phyloP scores from a whole-genome alignment of 53 echinoderm and acorn worm genomes.

The Apostichopus leukothele region DNA sequence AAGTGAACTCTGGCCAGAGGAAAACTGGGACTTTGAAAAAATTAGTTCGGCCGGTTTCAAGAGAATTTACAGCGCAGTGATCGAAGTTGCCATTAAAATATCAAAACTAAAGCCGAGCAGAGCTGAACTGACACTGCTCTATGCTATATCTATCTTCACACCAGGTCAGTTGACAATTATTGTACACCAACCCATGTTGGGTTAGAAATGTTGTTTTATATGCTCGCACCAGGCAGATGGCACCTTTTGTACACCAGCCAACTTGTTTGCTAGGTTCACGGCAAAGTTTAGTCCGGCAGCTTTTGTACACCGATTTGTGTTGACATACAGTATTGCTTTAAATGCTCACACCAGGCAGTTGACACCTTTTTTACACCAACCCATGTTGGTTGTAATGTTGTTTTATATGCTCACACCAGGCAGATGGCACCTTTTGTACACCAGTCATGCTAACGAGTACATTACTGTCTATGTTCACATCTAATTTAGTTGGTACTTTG shows the following conservation, averaged over 20 bases:
- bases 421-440: too few species aligned
- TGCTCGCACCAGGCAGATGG: too few species aligned
- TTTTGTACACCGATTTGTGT: too few species aligned
- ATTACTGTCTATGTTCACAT: too few species aligned
- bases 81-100: slow-evolving; percentile 67
- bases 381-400: too few species aligned
- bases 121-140: slow-evolving; percentile 66
- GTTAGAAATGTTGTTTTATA: too few species aligned
- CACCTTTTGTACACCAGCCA: too few species aligned
- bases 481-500: background rate
- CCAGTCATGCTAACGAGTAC: too few species aligned
- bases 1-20: slow-evolving; percentile 67
- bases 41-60: slow-evolving; percentile 61
- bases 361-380: background rate
- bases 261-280: too few species aligned
- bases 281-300: too few species aligned
- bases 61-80: slow-evolving; percentile 49
- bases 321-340: too few species aligned
- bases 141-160: slow-evolving; percentile 74
- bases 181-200: background rate
- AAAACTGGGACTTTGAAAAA: slow-evolving; percentile 51
- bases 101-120: slow-evolving; percentile 52
- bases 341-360: background rate
- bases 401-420: too few species aligned
- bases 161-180: slow-evolving; percentile 57